phyloP scores from a whole-genome alignment of 2,113 vertebrate genomes.

The Hystrix brachyura region DNA sequence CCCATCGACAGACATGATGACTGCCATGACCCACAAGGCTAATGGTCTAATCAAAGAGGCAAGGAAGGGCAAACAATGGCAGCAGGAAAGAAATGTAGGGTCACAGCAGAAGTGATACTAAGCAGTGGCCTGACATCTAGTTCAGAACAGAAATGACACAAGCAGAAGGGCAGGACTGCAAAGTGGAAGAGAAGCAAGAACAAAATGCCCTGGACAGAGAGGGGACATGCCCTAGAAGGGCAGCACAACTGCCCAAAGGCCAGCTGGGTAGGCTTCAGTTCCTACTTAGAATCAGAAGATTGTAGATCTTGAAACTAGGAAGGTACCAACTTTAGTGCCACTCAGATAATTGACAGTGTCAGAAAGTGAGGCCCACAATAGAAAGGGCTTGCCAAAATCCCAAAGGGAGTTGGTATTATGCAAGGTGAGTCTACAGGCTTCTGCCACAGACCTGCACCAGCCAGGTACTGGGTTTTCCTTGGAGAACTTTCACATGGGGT shows the following conservation, averaged over 20 bases:
- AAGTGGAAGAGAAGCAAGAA: not conserved
- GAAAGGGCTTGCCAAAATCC: not conserved
- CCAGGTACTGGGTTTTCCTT: not conserved
- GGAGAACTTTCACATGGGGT: not conserved
- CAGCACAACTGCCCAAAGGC: not conserved
- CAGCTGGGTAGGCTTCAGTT: not conserved
- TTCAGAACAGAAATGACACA: not conserved
- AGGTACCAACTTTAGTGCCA: not conserved
- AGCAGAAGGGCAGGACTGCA: not conserved
- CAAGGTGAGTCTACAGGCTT: not conserved
- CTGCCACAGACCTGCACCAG: not conserved
- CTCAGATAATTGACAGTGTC: not conserved
- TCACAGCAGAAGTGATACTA: not conserved
- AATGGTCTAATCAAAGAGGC: not conserved
- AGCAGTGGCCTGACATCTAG: not conserved
- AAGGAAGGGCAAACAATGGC: not conserved
- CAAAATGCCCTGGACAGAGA: not conserved
- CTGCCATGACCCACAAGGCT: accelerated
- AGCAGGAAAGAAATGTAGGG: not conserved
- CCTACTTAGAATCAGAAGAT: not conserved
- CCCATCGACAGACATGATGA: not conserved
- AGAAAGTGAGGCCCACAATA: not conserved
- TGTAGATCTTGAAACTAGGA: not conserved
- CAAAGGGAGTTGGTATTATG: not conserved
- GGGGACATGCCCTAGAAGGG: accelerated